These are phyloP conservation scores for Caenorhabditis sp. DNA, from an alignment of 2,888 invertebrate species.

Conservation along the genomic window DNA sequence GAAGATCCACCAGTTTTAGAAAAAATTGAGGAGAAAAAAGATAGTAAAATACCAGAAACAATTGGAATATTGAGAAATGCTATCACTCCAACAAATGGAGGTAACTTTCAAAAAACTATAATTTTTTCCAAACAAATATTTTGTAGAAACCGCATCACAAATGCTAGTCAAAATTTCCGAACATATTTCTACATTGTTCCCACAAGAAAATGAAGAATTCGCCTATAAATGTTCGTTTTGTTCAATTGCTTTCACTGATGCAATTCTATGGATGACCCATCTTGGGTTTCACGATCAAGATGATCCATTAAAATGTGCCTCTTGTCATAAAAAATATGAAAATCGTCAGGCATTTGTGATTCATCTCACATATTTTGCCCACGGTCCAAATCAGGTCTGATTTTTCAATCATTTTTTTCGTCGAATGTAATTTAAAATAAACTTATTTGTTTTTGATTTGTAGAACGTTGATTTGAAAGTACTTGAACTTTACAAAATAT, in stretches of 20 bases:
- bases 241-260: conserved; percentile 20
- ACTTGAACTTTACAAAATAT: no score
- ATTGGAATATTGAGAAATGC: neutral
- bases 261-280: conserved; percentile 34
- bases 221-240: conserved; percentile 23
- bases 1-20: neutral
- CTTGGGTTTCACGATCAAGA: conserved; percentile 21
- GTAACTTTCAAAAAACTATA: neutral
- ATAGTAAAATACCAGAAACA: neutral
- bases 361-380: conserved; percentile 28
- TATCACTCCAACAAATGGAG: neutral
- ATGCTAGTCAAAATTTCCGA: conserved; percentile 26
- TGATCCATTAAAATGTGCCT: conserved; percentile 21
- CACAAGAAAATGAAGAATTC: neutral
- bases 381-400: neutral
- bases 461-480: no score
- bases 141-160: conserved; percentile 3
- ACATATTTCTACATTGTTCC: conserved; percentile 19
- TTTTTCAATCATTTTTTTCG: neutral
- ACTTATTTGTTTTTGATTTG: no score
- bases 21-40: neutral
- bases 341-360: conserved; percentile 30
- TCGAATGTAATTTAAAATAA: no score
- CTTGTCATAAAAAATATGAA: conserved; percentile 21
- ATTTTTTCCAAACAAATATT: neutral